phyloP scores from a whole-genome alignment of 2,797 vertebrate genomes.

The Oreortyx pictus region DNA sequence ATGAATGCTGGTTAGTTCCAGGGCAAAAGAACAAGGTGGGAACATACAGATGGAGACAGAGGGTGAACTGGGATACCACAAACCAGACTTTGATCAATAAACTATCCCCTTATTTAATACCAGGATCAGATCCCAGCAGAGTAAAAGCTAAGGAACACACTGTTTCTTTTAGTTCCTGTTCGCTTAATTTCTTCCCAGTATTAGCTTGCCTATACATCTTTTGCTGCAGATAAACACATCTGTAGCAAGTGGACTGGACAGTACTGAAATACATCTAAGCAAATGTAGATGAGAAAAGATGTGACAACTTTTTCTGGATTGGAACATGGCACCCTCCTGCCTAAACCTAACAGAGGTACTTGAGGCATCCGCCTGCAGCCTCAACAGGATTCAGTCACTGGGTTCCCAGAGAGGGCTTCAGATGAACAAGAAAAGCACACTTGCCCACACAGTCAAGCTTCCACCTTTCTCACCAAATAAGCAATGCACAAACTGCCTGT shows the following conservation, averaged over 20 bases:
- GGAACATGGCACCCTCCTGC: background rate
- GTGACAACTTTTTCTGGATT: background rate
- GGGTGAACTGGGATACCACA: background rate
- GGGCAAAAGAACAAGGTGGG: background rate
- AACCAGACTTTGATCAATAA: background rate
- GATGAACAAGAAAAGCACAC: background rate
- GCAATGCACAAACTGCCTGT: background rate
- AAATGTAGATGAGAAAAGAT: background rate
- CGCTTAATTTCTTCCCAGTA: fast-evolving
- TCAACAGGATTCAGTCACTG: background rate
- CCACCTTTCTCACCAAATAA: background rate
- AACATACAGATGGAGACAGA: background rate
- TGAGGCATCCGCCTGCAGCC: background rate
- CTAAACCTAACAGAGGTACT: background rate
- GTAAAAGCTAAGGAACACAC: background rate
- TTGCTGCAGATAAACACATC: background rate
- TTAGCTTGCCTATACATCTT: background rate
- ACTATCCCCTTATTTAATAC: background rate
- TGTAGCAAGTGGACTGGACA: background rate
- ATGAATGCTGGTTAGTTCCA: background rate
- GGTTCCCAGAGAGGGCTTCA: fast-evolving
- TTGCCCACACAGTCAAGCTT: fast-evolving
- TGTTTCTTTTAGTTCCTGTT: background rate
- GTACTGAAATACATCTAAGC: background rate
- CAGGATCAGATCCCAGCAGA: background rate